Conservation (phyloP, 2,113 vertebrate genomes). For the Hystrix cristata region DNA sequence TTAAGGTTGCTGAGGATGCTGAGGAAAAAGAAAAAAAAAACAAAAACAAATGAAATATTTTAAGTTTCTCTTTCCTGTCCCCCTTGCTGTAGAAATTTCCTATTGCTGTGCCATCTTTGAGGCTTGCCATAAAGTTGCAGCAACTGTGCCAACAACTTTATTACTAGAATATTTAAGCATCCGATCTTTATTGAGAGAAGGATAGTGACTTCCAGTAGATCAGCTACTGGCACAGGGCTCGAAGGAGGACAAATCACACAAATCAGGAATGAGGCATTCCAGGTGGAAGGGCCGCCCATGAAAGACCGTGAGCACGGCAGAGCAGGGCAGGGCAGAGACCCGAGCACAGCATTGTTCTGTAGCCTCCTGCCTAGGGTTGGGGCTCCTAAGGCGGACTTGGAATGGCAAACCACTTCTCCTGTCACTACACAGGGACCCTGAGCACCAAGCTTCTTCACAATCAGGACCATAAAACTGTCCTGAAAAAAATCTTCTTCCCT, state of each 20-base stretch:
- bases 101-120: background rate
- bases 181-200: background rate
- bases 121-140: background rate
- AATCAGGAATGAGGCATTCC: background rate
- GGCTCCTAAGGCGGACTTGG: background rate
- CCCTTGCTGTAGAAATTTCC: background rate
- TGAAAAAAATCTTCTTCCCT: background rate
- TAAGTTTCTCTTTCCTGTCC: background rate
- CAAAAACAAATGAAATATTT: background rate
- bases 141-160: accelerated
- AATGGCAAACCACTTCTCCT: background rate
- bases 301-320: background rate
- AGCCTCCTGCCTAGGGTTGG: accelerated
- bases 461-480: background rate
- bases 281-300: background rate
- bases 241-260: background rate
- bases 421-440: background rate
- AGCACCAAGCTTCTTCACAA: background rate
- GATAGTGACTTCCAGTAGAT: background rate
- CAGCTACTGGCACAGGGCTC: background rate
- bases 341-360: accelerated
- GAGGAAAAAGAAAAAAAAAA: background rate
- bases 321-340: background rate
- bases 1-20: background rate
- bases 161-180: background rate